phyloP scores from a whole-genome alignment of 2,797 vertebrate genomes.

The Anniella stebbinsi region DNA sequence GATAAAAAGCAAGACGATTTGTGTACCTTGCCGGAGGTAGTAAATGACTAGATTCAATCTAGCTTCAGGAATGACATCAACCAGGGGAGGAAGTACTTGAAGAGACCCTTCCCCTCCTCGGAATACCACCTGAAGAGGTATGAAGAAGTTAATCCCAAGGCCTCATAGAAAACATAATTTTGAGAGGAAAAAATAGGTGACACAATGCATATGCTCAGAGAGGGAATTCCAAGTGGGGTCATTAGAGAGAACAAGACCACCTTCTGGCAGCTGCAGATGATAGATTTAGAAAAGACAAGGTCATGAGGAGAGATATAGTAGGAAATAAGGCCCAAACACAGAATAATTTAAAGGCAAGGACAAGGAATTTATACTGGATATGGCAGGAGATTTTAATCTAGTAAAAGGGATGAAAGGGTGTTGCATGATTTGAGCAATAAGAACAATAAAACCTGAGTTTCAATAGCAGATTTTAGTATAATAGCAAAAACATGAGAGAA shows the following conservation, averaged over 20 bases:
- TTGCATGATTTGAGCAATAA: neutral
- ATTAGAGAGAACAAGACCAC: neutral
- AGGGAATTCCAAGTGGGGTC: neutral
- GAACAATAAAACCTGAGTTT: neutral
- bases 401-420: neutral
- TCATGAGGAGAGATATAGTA: neutral
- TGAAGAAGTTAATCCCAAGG: neutral
- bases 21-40: conserved; percentile 94
- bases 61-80: conserved; percentile 97
- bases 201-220: neutral
- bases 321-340: neutral
- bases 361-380: neutral
- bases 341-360: neutral
- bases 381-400: neutral
- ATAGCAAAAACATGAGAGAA: neutral
- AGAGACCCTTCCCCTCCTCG: conserved; percentile 94
- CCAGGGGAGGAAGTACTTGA: conserved; percentile 92
- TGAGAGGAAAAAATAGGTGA: neutral
- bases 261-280: neutral
- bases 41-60: conserved; percentile 98
- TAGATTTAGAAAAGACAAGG: neutral
- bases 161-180: neutral
- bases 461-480: neutral
- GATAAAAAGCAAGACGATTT: conserved; percentile 33
- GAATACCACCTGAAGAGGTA: conserved; percentile 90